phyloP scores from a whole-genome alignment of 2,888 invertebrate species.

The Troides helena region DNA sequence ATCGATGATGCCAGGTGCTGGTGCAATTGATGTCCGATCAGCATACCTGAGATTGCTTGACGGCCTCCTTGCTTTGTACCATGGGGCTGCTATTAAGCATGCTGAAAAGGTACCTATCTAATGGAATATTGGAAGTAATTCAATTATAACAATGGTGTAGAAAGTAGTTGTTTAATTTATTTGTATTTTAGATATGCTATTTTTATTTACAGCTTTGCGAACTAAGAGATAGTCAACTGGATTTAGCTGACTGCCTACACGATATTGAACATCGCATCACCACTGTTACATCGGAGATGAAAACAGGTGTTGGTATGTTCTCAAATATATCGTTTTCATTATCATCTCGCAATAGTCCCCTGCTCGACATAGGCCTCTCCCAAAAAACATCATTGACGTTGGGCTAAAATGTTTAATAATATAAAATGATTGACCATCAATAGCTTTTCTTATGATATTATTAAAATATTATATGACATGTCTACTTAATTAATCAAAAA shows the following conservation, averaged over 20 bases:
- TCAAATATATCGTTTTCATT: neutral
- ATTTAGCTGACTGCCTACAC: slow-evolving; percentile 82
- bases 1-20: slow-evolving; percentile 73
- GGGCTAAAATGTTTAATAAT: no score
- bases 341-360: no score
- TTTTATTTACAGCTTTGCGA: slow-evolving; percentile 57
- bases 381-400: no score
- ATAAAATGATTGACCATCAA: no score
- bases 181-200: no score
- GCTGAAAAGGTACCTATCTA: slow-evolving; percentile 66
- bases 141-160: no score
- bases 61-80: slow-evolving; percentile 83
- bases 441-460: no score
- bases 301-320: slow-evolving; percentile 33
- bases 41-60: slow-evolving; percentile 83
- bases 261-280: slow-evolving; percentile 76
- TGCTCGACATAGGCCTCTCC: no score
- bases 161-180: no score
- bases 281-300: slow-evolving; percentile 52
- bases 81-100: slow-evolving; percentile 84
- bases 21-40: slow-evolving; percentile 63
- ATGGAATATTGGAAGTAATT: no score
- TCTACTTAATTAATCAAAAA: neutral
- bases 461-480: no score
- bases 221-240: slow-evolving; percentile 83